Conservation (phyloP, 1,140 invertebrate species). For the Trissolcus basalis region DNA sequence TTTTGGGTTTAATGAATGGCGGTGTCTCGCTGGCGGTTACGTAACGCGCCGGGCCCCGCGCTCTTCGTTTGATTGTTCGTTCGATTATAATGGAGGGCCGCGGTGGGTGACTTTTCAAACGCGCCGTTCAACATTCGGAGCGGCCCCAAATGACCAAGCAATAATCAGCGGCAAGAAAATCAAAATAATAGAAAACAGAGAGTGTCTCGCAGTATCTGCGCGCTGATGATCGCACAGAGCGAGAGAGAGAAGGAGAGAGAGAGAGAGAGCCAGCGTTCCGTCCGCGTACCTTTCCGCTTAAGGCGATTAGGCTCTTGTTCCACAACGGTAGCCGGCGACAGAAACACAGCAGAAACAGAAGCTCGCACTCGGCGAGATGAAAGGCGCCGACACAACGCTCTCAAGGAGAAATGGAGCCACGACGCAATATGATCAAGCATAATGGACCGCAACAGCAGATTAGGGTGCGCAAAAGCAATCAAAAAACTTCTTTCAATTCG, state of each 20-base stretch:
- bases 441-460: constrained; percentile 67
- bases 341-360: constrained; percentile 73
- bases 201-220: constrained; percentile 16
- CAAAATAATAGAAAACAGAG: constrained; percentile 65
- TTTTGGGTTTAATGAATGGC: constrained; percentile 30
- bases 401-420: constrained; percentile 66
- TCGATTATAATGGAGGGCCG: constrained; percentile 26
- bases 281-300: constrained; percentile 52
- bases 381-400: constrained; percentile 65
- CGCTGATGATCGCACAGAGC: neutral
- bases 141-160: constrained; percentile 48
- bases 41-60: too few relatives aligned
- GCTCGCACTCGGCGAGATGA: constrained; percentile 69
- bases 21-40: constrained; percentile 20
- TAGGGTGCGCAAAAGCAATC: constrained; percentile 60
- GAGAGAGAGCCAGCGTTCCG: neutral
- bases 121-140: constrained; percentile 22
- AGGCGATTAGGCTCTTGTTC: constrained; percentile 70
- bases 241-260: neutral
- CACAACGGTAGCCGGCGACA: constrained; percentile 71
- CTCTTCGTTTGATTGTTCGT: constrained; percentile 13
- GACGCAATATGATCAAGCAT: constrained; percentile 69
- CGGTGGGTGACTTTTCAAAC: constrained; percentile 38
- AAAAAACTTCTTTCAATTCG: constrained; percentile 59
- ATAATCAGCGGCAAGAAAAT: constrained; percentile 47